These are phyloP conservation scores for Torymus tubicola DNA, from an alignment of 2,888 invertebrate genomes.

Conservation along the genomic window DNA sequence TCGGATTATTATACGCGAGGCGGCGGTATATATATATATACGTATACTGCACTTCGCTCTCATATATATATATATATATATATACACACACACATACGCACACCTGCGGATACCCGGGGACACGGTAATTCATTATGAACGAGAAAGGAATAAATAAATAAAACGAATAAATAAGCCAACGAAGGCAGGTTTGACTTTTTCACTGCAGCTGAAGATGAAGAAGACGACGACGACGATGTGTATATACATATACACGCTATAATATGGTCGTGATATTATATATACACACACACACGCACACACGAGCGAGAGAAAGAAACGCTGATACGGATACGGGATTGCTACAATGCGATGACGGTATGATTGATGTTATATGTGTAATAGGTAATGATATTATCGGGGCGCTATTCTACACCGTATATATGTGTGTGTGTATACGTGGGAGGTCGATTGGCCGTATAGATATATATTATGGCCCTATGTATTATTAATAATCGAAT, in stretches of 20 bases:
- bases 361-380: slow-evolving; percentile 36
- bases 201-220: too few relatives aligned
- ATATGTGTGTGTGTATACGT: too few relatives aligned
- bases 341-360: slow-evolving; percentile 7
- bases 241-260: too few relatives aligned
- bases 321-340: background rate
- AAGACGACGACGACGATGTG: too few relatives aligned
- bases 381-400: slow-evolving; percentile 46
- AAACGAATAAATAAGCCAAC: background rate
- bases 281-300: too few relatives aligned
- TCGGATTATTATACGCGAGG: slow-evolving; percentile 35
- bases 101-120: slow-evolving; percentile 18
- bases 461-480: background rate
- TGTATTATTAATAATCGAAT: slow-evolving; percentile 20
- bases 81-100: slow-evolving; percentile 9
- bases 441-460: background rate
- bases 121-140: slow-evolving; percentile 44
- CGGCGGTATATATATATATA: too few relatives aligned
- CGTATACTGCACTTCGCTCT: slow-evolving; percentile 15
- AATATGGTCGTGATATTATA: too few relatives aligned
- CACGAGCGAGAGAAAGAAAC: too few relatives aligned
- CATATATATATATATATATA: too few relatives aligned
- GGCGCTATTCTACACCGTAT: background rate
- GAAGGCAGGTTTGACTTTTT: too few relatives aligned
- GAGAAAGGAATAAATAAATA: slow-evolving; percentile 35